Base-by-base conservation (phyloP, 2,888 invertebrate species). In the Morpho helenor region DNA sequence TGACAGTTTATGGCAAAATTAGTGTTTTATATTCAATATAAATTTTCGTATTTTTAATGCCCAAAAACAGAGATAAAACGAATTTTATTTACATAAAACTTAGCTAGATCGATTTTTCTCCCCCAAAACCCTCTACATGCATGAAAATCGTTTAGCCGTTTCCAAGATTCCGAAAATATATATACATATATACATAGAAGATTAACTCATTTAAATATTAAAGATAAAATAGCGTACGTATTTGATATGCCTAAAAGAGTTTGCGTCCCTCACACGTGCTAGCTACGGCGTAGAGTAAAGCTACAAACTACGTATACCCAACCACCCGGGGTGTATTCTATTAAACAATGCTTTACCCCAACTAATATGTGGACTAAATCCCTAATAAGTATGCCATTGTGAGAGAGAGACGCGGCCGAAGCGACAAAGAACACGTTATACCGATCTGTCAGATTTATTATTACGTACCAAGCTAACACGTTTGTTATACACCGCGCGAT, bases 311-410 rank as follows among this genome's bases (percentile, higher is more conserved):
- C 68, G 80, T 82, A 75, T 80, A 82, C 77, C 80, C 79, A 79
- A 79, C 87, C 84, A 79, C 85, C 84, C 77, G 84, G 85, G 83
- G 89, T 73, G 84, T 76, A 89, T 90, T 89, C 88, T 86, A 90
- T 89, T 87, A 87, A 89, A 90, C 90, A 89, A 90, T 88, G 75
- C 82, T 85, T 63, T 86, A 86, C 90, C 89, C 89, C 87, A 89
- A 89, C 89, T 90, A 89, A 89, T 90, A 90, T 88, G 90, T 88
- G 90, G 86, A 89, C 89, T 89, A 89, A 89, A 89, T 89, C 90
- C 89, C 90, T 90, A 89, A 90, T 90, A 90, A 90, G 90, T 90
- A 89, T 88, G 88, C 90, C 88, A 89, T 89, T 89, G 90, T 88
- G 82, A 82, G 89, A 87, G 88, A 89, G 90, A 84, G 90, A 87